Evolutionary conservation across 2,797 vertebrate genomes (phyloP), one percentile per base, ranked within the genome.

Genomic region (Lophotriccus pileatus): DNA sequence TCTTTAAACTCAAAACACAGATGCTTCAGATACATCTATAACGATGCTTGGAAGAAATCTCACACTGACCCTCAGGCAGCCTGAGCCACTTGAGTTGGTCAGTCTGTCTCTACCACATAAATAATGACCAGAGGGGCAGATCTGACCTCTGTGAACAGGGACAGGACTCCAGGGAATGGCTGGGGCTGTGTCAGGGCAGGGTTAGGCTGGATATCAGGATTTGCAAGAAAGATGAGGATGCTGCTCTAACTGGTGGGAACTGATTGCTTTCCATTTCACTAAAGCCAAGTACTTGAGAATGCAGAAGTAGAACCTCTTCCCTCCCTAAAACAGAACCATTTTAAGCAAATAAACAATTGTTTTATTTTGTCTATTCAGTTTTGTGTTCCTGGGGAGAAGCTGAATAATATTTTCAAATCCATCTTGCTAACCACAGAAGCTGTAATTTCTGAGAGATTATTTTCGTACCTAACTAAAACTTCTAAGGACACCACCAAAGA

Each of bases 401-500:
- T 37, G 36, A 77, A 9, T 46, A n/a, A 3, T 66, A 75, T 34
- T 81, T 86, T 70, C 43, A 76, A 55, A 74, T 10, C 4, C 14
- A 72, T 67, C 70, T 84, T 0, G 0, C 76, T 60, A 93, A 77
- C 11, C 37, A 62, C 0, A 75, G 81, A 88, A 76, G 66, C 15
- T 59, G 1, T 41, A 20, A 52, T 63, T 94, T 96, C 62, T 36
- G 37, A 77, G 22, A 73, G 50, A 68, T 39, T 2, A 56, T 84
- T 82, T 64, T 85, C 64, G 89, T 84, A 88, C 72, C 77, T 60
- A 67, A 82, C 59, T 86, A 53, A 59, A 82, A 94, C 77, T 81
- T 94, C 74, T 86, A 84, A 84, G 83, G 59, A 86, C 47, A 92
- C 28, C 64, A 79, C 84, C 56, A 91, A 88, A 86, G 60, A 32